These are phyloP conservation scores for Trididemnum miniatum DNA, from an alignment of 23 tunicate genomes.

Conservation along the genomic window DNA sequence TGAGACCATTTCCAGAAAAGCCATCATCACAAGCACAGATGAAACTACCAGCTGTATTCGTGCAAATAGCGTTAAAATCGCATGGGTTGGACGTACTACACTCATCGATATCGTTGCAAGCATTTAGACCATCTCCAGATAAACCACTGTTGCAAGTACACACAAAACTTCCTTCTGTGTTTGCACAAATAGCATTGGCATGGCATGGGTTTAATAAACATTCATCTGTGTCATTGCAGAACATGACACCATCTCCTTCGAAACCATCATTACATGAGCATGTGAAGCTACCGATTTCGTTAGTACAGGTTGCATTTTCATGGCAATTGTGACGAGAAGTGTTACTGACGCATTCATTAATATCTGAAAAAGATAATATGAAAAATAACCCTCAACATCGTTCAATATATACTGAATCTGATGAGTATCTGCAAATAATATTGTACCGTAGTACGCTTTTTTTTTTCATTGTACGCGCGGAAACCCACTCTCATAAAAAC, in stretches of 20 bases:
- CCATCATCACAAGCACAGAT: conserved; percentile 38
- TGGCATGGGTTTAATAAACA: not conserved
- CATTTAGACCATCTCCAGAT: conserved; percentile 12
- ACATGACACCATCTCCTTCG: conserved; percentile 21
- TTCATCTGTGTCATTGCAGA: conserved; percentile 23
- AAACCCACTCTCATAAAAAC: too few species aligned
- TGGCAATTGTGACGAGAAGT: conserved; percentile 19
- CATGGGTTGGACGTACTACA: conserved; percentile 22
- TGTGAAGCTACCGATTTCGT: conserved; percentile 31
- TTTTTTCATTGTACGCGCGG: too few species aligned
- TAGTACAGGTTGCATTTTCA: conserved; percentile 40
- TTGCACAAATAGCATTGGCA: conserved; percentile 18
- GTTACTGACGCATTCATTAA: conserved; percentile 33
- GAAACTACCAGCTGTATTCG: conserved; percentile 35
- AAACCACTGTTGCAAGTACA: conserved; percentile 38
- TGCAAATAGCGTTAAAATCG: conserved; percentile 30
- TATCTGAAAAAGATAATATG: conserved; percentile 38
- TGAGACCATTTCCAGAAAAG: conserved; percentile 26
- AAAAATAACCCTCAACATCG: too few species aligned
- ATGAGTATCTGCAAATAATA: too few species aligned
- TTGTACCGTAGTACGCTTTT: too few species aligned
- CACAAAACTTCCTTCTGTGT: conserved; percentile 35
- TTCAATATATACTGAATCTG: too few species aligned
- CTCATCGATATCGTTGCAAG: conserved; percentile 31
- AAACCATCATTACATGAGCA: conserved; percentile 35